Evolutionary conservation across 2,888 invertebrate genomes (phyloP).

Genomic region (Lepas anatifera): DNA sequence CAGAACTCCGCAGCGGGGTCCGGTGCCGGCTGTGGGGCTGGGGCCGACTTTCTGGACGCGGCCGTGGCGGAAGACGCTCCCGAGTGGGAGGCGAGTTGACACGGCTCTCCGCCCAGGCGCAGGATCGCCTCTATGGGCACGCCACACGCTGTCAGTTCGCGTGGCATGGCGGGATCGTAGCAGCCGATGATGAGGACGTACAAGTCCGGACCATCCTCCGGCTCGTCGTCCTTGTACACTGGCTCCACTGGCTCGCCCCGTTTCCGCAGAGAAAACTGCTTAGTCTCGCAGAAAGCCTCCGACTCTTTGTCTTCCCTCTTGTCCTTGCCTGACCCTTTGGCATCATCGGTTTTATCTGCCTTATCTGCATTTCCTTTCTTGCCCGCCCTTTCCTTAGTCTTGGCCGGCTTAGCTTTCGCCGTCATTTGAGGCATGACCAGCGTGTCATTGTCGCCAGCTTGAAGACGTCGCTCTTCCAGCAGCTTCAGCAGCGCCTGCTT

Average conservation of each 20-base stretch:
- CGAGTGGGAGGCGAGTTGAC: neutral
- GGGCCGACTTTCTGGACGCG: neutral
- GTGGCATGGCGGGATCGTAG: neutral
- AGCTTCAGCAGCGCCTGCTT: neutral
- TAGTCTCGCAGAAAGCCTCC: neutral
- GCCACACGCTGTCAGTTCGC: neutral
- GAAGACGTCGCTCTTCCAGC: neutral
- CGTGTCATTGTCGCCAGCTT: neutral
- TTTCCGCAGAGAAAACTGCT: neutral
- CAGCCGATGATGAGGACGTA: neutral
- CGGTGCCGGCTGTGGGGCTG: neutral
- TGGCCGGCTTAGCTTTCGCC: neutral
- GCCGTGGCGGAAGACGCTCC: neutral
- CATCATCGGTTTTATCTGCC: neutral
- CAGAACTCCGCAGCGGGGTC: neutral
- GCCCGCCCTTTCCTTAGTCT: neutral
- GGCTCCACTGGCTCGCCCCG: slow-evolving; percentile 7
- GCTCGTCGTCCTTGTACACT: slow-evolving; percentile 2
- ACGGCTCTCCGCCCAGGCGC: neutral
- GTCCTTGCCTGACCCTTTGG: neutral
- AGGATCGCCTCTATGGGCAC: neutral
- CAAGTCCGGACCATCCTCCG: neutral
- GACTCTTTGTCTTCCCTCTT: neutral
- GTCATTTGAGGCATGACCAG: neutral
- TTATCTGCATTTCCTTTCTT: neutral